Evolutionary conservation across 30 jellyfish, hydroid and myxozoan genomes (phyloP), one percentile per base, ranked within the genome.

Genomic region (Chrysaora quinquecirrha): DNA sequence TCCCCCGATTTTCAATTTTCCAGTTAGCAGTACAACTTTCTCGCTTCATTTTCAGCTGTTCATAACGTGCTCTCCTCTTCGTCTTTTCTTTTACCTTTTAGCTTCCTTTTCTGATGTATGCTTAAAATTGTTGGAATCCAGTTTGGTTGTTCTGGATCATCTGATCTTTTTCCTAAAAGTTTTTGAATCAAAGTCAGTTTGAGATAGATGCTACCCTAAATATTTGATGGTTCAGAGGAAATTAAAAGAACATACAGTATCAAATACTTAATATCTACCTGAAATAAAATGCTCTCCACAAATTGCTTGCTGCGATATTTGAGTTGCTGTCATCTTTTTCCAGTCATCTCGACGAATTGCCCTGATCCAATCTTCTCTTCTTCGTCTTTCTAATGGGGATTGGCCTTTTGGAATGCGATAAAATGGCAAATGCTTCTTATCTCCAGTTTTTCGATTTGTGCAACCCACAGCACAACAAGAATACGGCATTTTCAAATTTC

Each of bases 401-500:
- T 31, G 50, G 2, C 83, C 82, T 28, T 34, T 19, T 16, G 86
- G 89, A 32, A 78, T 58, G 28, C 50, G 35, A 66, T 78, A 58
- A 78, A 78, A 78, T 30, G 73, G 71, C 6, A 78, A 47, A 58
- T 33, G 47, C 14, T 78, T 64, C 30, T 24, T 43, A 1, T 30
- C 89, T 31, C 66, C 69, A 0, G 64, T 27, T 29, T 56, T 30
- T 43, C 69, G 56, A 2, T 78, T 78, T 32, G 73, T 56, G 74
- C 85, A 78, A 25, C 89, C 85, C 31, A 78, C 89, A 27, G 85
- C 89, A 78, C 89, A 78, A 33, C 89, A 78, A 78, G 82, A 24
- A 18, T 58, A 34, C 9, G 85, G 85, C 85, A 60, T 78, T 69
- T 69, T 69, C 64, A 19, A 38, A 24, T 22, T n/a, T n/a, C n/a